These are phyloP conservation scores for Lamellibrachia columna DNA, from an alignment of 2,888 invertebrate species.

Conservation along the genomic window DNA sequence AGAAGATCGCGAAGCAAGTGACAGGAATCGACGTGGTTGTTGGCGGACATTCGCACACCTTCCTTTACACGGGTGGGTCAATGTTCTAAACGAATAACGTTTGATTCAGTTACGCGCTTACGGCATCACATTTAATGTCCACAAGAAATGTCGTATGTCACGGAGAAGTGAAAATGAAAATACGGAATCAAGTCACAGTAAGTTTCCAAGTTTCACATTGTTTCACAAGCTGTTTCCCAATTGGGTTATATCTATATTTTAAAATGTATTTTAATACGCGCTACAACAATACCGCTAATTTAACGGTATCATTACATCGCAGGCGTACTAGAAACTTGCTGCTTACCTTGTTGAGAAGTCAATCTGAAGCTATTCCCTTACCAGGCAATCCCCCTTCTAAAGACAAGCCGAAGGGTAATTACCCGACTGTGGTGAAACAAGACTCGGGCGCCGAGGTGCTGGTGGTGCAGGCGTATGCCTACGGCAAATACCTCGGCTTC, in stretches of 20 bases:
- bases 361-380: not conserved
- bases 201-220: no score
- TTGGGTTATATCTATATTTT: no score
- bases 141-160: not conserved
- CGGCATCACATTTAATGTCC: not conserved
- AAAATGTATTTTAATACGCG: no score
- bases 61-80: slow-evolving; percentile 77
- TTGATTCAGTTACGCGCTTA: no score
- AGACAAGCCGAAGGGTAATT: slow-evolving; percentile 78
- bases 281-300: no score
- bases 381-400: slow-evolving; percentile 72
- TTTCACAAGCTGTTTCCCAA: no score
- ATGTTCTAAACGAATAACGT: not conserved
- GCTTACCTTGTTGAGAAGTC: no score
- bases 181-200: no score
- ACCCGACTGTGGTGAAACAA: slow-evolving; percentile 80
- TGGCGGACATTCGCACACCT: slow-evolving; percentile 91
- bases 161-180: no score
- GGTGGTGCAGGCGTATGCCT: slow-evolving; percentile 89
- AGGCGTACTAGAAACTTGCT: no score
- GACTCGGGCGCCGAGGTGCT: slow-evolving; percentile 60
- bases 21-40: slow-evolving; percentile 86
- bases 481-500: slow-evolving; percentile 88
- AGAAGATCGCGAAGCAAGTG: slow-evolving; percentile 79
- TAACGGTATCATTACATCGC: no score